These are phyloP conservation scores for Drosophila kikkawai DNA, from an alignment of 1,140 invertebrate species.

Conservation along the genomic window DNA sequence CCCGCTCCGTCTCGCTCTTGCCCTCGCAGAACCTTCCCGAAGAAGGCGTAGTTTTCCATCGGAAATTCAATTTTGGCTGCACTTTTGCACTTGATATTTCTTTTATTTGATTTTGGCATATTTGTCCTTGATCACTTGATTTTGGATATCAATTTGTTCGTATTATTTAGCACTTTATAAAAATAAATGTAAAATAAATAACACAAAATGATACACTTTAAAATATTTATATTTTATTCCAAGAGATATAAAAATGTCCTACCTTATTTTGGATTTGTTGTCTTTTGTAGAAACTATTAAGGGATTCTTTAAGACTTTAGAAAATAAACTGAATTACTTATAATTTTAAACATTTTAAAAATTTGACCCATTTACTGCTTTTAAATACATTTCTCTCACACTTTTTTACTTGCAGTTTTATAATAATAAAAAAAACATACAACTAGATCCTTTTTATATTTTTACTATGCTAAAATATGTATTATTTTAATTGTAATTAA, in stretches of 20 bases:
- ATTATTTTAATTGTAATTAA: background rate
- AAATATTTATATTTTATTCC: background rate
- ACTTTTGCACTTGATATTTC: conserved; percentile 13
- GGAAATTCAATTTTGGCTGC: conserved; percentile 5
- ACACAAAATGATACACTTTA: background rate
- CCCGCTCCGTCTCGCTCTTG: background rate
- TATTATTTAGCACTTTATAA: background rate
- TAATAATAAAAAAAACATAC: background rate
- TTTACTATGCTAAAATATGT: background rate
- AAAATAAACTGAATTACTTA: background rate
- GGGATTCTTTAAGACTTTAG: too few relatives aligned
- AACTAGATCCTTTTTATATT: background rate
- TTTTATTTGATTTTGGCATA: background rate
- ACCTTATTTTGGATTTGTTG: background rate
- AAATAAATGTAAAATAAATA: background rate
- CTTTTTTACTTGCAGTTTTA: background rate
- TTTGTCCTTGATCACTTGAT: conserved; percentile 3
- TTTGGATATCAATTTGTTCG: background rate
- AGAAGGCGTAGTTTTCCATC: conserved; percentile 12
- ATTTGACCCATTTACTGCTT: background rate
- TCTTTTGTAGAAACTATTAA: too few relatives aligned
- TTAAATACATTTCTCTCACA: background rate
- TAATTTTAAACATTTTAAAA: background rate
- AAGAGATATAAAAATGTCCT: too few relatives aligned
- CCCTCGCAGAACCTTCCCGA: conserved; percentile 5